Base-by-base conservation (phyloP, 2,888 invertebrate genomes). In the Volucella bombylans region DNA sequence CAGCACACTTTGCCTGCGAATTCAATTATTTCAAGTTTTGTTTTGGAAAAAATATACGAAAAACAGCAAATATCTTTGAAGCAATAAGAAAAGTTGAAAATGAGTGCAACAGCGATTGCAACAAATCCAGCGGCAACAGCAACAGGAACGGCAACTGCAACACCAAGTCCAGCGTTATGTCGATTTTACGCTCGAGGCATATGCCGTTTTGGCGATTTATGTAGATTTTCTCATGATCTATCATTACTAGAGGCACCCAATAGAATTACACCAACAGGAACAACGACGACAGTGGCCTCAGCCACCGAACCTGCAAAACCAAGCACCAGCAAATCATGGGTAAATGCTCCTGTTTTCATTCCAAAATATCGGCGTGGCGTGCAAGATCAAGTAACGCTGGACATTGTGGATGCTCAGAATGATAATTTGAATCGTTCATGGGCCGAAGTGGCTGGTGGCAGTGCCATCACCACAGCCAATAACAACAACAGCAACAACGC, bases 181-280 rank as follows among this genome's bases (percentile, higher is more conserved):
- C 90, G 90, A 47, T 92, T 88, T 81, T 91, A 89, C 83, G 78
- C 89, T 74, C 89, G 90, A 41, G 91, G 91, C 23, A 89, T 90
- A 43, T 91, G 91, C 57, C 91, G 91, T 57, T 92, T 90, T 54
- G 91, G 92, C 12, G 89, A 89, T 45, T 87, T 89, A 77, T 91
- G 91, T 59, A 89, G 91, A 14, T 91, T 90, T 81, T 90, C 90
- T 9, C 91, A 91, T 83, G 90, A 90, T 73, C 68, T 89, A 15
- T 47, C 67, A 8, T 73, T 64, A 68, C 71, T 77, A n/a, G 87
- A 87, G 8, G 80, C 55, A 68, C 82, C 77, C 38, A 87, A 87
- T 67, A 41, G 62, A 10, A 61, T 9, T 4, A 45, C 47, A 18
- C 6, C 65, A 45, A 41, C 65, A 38, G 47, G 54, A 9, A 45